Percentiles rank a stretch among this genome's conserved stretches.
phyloP scores from a whole-genome alignment of 1,140 invertebrate genomes.

The Eriosoma lanigerum region DNA sequence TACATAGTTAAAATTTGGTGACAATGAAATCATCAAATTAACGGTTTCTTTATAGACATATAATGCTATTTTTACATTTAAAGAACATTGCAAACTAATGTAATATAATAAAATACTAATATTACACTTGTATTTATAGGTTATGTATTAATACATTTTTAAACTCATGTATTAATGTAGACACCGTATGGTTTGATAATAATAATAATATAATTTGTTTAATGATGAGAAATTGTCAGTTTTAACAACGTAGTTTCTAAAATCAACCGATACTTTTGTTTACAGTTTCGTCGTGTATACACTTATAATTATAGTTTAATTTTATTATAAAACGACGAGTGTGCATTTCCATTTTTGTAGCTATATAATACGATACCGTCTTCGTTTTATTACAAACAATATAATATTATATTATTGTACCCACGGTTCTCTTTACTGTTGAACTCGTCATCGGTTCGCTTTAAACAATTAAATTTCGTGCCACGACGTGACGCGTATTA shows the following conservation, averaged over 20 bases:
- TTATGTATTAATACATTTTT: neutral
- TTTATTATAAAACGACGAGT: neutral
- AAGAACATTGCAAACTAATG: too few species aligned
- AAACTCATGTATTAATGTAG: neutral
- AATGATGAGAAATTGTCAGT: neutral
- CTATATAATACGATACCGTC: neutral
- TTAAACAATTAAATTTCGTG: slow-evolving; percentile 8
- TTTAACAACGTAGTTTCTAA: slow-evolving; percentile 8
- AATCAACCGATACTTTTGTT: neutral
- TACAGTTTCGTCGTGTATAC: neutral
- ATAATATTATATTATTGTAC: neutral
- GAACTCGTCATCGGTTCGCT: neutral
- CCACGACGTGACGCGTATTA: neutral
- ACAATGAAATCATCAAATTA: too few species aligned
- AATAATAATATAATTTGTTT: neutral
- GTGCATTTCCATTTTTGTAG: neutral
- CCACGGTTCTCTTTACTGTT: neutral
- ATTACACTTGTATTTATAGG: too few species aligned
- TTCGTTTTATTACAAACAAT: neutral
- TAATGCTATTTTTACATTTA: too few species aligned
- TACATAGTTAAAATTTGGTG: too few species aligned
- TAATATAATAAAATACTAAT: too few species aligned
- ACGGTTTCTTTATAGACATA: too few species aligned
- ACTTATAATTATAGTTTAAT: too few species aligned
- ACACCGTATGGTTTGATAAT: neutral